Conservation (phyloP, 2,113 vertebrate species). For the Sylvilagus bachmani region DNA sequence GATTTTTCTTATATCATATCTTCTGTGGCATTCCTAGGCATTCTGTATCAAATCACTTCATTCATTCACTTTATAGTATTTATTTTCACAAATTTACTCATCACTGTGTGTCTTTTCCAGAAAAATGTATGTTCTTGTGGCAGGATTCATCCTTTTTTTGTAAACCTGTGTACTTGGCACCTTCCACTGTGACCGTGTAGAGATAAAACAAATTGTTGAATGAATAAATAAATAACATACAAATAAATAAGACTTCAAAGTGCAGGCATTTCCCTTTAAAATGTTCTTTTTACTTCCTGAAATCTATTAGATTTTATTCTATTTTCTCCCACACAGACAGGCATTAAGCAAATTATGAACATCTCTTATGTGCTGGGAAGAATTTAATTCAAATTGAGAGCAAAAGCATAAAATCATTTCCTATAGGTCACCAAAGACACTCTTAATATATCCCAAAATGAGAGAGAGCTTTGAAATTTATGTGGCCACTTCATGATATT, state of each 20-base stretch:
- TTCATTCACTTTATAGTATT: background rate
- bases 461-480: constrained; percentile 58
- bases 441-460: constrained; percentile 61
- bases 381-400: constrained; percentile 69
- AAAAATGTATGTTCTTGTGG: background rate
- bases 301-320: constrained; percentile 11
- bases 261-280: background rate
- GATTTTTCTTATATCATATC: accelerated
- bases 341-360: constrained; percentile 65
- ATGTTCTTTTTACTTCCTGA: background rate
- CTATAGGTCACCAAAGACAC: constrained; percentile 64
- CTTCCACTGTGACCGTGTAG: background rate
- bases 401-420: constrained; percentile 62
- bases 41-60: background rate
- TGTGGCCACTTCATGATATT: constrained; percentile 51
- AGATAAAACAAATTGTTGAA: background rate
- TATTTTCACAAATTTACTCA: background rate
- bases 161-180: background rate
- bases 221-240: constrained; percentile 8
- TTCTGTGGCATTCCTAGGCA: background rate
- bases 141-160: background rate
- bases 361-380: constrained; percentile 14
- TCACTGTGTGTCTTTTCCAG: background rate
- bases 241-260: background rate
- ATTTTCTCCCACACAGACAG: background rate